Base-by-base conservation (phyloP, 1,140 invertebrate species). In the Choristoneura fumiferana region DNA sequence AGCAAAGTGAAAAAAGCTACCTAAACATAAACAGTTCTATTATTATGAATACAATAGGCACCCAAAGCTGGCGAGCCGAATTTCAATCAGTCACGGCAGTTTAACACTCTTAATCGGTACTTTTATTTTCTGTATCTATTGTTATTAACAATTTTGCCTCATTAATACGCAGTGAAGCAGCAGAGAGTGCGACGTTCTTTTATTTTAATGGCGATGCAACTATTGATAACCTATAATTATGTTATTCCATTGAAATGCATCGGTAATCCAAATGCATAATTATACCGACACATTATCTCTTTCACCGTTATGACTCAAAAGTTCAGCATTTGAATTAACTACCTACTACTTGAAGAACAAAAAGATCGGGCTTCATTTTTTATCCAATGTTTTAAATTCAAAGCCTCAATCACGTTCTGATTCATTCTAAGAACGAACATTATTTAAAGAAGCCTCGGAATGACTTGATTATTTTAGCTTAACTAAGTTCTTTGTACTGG, bases 11-110 rank as follows among this genome's bases (percentile, higher is more conserved):
- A 77, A 81, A 80, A 75, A 60, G 69, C 60, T 62, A 69, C 71
- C 79, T 73, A 85, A 88, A 86, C 78, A 82, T 69, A 87, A 88
- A 88, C 79, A 86, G 67, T 74, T 78, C 73, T 76, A 80, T 86
- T 85, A 79, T 88, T 66, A 59, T 18, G 40, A 64, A 57, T 54
- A 85, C 82, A 88, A 88, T 78, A 73, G 74, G 64, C 43, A 56
- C 54, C 68, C 62, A 38, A 68, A 76, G 67, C 73, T 72, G 71
- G 69, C 73, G 79, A 64, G 68, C 69, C 76, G 73, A 81, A 84
- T 85, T 76, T 69, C 66, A 70, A 83, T 88, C 80, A 64, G 84
- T 81, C 74, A 88, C 84, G 84, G 76, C 75, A 76, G 74, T 84
- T 88, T 87, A 85, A 83, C 82, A 83, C 71, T 69, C 66, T 75